A percentile compares a stretch with the other conserved stretches of the same genome.
phyloP scores from a whole-genome alignment of 2,797 vertebrate species.

The Graptemys geographica region DNA sequence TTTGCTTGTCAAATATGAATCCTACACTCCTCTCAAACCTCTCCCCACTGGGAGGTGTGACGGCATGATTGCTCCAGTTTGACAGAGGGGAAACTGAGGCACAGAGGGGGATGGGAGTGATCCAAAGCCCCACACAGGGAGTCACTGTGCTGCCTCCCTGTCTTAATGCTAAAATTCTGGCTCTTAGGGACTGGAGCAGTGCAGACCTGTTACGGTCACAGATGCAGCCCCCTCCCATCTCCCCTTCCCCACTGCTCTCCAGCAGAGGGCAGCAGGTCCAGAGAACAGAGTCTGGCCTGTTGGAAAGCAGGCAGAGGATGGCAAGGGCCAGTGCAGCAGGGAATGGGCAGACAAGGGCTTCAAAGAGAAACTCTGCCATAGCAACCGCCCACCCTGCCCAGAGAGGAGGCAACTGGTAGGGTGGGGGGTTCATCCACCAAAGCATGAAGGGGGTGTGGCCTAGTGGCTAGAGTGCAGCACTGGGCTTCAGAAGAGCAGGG shows the following conservation, averaged over 20 bases:
- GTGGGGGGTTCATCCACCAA: too few relatives aligned
- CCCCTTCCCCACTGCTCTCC: background rate
- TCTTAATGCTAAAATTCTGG: background rate
- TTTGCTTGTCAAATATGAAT: background rate
- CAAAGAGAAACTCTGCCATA: slow-evolving; percentile 29
- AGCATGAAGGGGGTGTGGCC: background rate
- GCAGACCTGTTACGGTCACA: background rate
- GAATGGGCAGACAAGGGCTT: too few relatives aligned
- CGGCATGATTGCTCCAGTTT: background rate
- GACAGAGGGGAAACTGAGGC: background rate
- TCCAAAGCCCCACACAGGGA: background rate
- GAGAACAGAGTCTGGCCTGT: background rate
- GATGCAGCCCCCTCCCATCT: background rate
- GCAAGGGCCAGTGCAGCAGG: too few relatives aligned
- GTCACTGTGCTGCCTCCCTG: background rate
- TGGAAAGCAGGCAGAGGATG: background rate
- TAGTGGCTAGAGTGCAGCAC: background rate
- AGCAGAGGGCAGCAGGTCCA: background rate
- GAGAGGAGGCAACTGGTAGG: too few relatives aligned
- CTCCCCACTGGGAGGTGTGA: background rate
- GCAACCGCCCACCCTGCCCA: background rate
- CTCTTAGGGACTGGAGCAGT: too few relatives aligned
- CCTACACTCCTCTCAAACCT: background rate
- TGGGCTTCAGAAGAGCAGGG: background rate
- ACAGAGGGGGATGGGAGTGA: background rate